Evolutionary conservation across 2,113 vertebrate species (phyloP).

Genomic region (Labeo rohita): DNA sequence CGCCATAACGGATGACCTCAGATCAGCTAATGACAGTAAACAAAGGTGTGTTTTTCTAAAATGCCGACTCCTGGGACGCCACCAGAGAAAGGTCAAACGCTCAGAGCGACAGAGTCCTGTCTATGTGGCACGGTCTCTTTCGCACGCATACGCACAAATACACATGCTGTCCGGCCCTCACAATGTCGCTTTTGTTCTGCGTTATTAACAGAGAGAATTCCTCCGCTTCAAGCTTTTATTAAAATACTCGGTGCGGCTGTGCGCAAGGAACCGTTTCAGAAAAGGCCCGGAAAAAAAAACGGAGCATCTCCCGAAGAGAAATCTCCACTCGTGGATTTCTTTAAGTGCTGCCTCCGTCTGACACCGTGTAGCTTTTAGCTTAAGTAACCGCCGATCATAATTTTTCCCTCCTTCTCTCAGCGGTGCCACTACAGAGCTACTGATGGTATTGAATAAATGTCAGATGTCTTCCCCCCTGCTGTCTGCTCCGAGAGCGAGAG

Average conservation of each 20-base stretch:
- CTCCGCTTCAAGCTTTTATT: slow-evolving; percentile 51
- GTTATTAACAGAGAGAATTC: slow-evolving; percentile 59
- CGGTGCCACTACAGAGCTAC: slow-evolving; percentile 57
- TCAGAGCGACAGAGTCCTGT: slow-evolving; percentile 36
- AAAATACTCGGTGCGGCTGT: slow-evolving; percentile 40
- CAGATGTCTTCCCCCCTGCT: slow-evolving; percentile 54
- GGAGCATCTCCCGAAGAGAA: slow-evolving; percentile 42
- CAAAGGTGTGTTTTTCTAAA: slow-evolving; percentile 21
- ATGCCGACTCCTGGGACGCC: slow-evolving; percentile 10
- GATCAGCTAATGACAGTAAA: slow-evolving; percentile 36
- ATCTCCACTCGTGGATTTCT: slow-evolving; percentile 50
- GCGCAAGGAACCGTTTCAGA: slow-evolving; percentile 34
- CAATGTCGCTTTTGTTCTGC: slow-evolving; percentile 54
- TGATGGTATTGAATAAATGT: slow-evolving; percentile 67
- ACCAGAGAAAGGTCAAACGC: slow-evolving; percentile 44
- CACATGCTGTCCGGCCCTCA: slow-evolving; percentile 16
- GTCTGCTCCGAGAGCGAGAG: slow-evolving; percentile 31
- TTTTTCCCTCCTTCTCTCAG: slow-evolving; percentile 51
- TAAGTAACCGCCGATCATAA: slow-evolving; percentile 61
- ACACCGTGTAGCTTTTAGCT: slow-evolving; percentile 63
- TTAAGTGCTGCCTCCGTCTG: slow-evolving; percentile 57
- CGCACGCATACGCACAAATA: slow-evolving; percentile 22
- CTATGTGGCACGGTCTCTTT: slow-evolving; percentile 21
- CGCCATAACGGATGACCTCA: slow-evolving; percentile 28
- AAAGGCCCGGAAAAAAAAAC: not conserved